Base-by-base conservation (phyloP, 2,797 vertebrate species). In the Gila robusta region DNA sequence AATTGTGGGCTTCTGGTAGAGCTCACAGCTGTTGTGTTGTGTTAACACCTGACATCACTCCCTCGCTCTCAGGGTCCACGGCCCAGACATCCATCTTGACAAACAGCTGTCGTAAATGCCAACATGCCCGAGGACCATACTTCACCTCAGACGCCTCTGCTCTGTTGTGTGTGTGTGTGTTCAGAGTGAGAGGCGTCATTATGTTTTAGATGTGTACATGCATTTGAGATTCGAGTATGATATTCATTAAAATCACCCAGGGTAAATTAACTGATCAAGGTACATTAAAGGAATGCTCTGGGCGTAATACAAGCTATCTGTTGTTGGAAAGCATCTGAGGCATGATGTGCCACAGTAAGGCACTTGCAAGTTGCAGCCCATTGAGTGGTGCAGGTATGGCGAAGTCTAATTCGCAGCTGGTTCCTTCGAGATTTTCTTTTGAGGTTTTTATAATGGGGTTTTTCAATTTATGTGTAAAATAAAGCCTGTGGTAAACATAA, bases 31-130 rank as follows among this genome's bases (percentile, higher is more conserved):
- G 93, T 92, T 94, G 87, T 67, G 70, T 85, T 91, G 88, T 87
- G 89, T 94, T 94, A 93, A 91, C 93, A 93, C 92, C 87, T 91
- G 90, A 88, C 89, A 89, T 76, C 80, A 87, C 81, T 92, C 71
- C 73, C 74, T 87, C 39, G 2, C 52, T 76, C 44, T 79, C 56
- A 81, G 82, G 12, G 74, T 82, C 72, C 71, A 17, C 2, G 26
- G 44, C 14, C 66, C 37, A 84, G 72, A 49, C 66, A 70, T 52
- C 66, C 37, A 80, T 86, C 72, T 85, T 93, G 91, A 91, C 90
- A 89, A 93, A 88, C 93, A 94, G 92, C 92, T 94, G 93, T 92
- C 89, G 88, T 92, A 91, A 93, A 94, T 94, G 93, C 93, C 93
- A 90, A 83, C 89, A 81, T 93, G 91, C 91, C 91, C 90, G 84